phyloP scores from a whole-genome alignment of 2,888 invertebrate genomes.

The Stenotaenia linearis region DNA sequence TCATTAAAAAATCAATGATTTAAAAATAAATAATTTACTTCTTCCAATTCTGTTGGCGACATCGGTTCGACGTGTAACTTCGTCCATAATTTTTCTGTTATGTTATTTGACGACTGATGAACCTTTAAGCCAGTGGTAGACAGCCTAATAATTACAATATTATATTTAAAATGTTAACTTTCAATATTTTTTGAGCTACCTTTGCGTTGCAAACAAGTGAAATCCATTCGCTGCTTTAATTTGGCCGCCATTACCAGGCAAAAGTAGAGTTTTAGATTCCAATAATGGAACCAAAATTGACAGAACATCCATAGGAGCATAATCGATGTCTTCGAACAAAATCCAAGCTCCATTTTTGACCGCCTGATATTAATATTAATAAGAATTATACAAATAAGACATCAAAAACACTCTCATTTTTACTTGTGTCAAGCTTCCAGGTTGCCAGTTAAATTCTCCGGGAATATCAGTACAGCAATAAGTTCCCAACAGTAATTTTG shows the following conservation, averaged over 20 bases:
- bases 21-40: slow-evolving; percentile 53
- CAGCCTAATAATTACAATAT: slow-evolving; percentile 50
- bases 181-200: slow-evolving; percentile 41
- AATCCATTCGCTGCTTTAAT: slow-evolving; percentile 77
- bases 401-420: not conserved
- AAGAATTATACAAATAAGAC: not conserved
- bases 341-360: slow-evolving; percentile 84
- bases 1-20: not conserved
- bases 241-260: slow-evolving; percentile 82
- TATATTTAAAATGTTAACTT: not conserved
- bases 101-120: slow-evolving; percentile 57
- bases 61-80: slow-evolving; percentile 76
- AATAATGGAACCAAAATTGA: slow-evolving; percentile 77
- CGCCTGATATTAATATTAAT: slow-evolving; percentile 54
- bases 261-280: slow-evolving; percentile 71
- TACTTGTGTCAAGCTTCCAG: slow-evolving; percentile 80
- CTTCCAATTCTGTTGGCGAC: slow-evolving; percentile 64
- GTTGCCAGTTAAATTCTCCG: slow-evolving; percentile 94
- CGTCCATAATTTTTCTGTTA: slow-evolving; percentile 75
- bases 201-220: slow-evolving; percentile 85
- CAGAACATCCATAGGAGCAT: slow-evolving; percentile 86
- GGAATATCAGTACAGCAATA: slow-evolving; percentile 94
- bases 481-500: slow-evolving; percentile 83
- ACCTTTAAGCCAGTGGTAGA: slow-evolving; percentile 57
- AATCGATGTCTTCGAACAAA: slow-evolving; percentile 90